These are phyloP conservation scores for Nasonia longicornis DNA, from an alignment of 1,140 invertebrate genomes.

Conservation along the genomic window DNA sequence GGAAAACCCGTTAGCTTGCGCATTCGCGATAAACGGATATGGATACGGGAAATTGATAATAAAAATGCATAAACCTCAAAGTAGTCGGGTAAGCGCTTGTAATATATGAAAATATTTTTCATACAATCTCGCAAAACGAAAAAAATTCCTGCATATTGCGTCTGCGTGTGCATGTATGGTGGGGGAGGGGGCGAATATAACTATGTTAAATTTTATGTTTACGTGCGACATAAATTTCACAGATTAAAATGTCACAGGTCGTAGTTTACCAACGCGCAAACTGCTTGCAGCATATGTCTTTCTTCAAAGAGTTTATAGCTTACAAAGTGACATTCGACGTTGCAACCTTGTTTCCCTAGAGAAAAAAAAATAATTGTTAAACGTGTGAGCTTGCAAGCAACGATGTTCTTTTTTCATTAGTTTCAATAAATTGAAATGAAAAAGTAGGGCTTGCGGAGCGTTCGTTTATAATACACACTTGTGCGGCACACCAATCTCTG, in stretches of 20 bases:
- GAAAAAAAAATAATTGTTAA: neutral
- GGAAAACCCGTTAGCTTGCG: neutral
- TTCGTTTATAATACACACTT: neutral
- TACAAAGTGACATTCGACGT: neutral
- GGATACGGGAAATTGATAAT: neutral
- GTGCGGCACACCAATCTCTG: neutral
- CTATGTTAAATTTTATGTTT: neutral
- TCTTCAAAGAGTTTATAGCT: neutral
- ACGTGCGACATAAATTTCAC: neutral
- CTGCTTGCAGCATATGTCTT: neutral
- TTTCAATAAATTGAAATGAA: too few relatives aligned
- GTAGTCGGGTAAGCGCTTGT: neutral
- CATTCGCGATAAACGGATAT: neutral
- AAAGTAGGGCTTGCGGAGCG: too few relatives aligned
- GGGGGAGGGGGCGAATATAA: neutral
- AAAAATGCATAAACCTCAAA: neutral
- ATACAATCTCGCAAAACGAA: neutral
- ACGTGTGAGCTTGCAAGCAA: too few relatives aligned
- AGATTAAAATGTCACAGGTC: constrained; percentile 16
- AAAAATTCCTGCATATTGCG: neutral
- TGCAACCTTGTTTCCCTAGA: neutral
- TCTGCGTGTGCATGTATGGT: neutral
- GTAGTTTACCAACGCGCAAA: neutral
- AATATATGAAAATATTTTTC: neutral
- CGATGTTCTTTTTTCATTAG: too few relatives aligned